phyloP scores from a whole-genome alignment of 64 coral and sea anemone species.

The Hydrozoanthus tunicans region DNA sequence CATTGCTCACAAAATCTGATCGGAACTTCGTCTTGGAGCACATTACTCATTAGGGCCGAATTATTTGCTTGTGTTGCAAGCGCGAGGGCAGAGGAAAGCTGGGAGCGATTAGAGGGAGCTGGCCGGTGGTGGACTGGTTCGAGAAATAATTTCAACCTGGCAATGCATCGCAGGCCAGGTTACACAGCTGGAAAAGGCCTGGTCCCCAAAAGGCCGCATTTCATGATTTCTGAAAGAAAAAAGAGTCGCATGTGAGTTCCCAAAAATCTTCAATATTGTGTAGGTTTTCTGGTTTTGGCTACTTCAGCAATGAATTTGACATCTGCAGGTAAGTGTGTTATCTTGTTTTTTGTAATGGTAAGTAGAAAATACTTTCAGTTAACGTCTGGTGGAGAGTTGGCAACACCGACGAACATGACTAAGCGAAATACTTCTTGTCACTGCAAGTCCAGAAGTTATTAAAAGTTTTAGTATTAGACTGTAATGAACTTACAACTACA shows the following conservation, averaged over 20 bases:
- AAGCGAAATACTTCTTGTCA: conserved; percentile 33
- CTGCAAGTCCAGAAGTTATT: not conserved
- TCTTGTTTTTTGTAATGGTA: not conserved
- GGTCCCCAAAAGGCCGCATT: conserved; percentile 42
- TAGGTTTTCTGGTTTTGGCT: not conserved
- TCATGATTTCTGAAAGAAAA: not conserved
- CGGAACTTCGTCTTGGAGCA: too few species aligned
- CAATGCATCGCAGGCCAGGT: not conserved
- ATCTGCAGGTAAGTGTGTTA: conserved; percentile 70
- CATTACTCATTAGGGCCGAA: too few species aligned
- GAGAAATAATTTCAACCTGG: not conserved
- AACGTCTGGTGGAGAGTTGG: not conserved
- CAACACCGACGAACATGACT: not conserved
- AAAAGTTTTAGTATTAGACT: not conserved
- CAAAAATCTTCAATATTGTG: not conserved
- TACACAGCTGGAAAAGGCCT: conserved; percentile 35
- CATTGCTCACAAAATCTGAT: too few species aligned
- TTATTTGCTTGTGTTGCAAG: too few species aligned
- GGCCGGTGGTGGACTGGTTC: too few species aligned
- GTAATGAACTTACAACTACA: too few species aligned
- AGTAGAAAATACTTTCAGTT: not conserved
- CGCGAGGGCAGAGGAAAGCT: too few species aligned
- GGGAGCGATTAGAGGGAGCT: too few species aligned
- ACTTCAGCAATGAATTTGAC: conserved; percentile 74
- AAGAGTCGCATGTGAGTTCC: conserved; percentile 33